These are phyloP conservation scores for Anoplopoma fimbria DNA, from an alignment of 2,113 vertebrate genomes.

Conservation along the genomic window DNA sequence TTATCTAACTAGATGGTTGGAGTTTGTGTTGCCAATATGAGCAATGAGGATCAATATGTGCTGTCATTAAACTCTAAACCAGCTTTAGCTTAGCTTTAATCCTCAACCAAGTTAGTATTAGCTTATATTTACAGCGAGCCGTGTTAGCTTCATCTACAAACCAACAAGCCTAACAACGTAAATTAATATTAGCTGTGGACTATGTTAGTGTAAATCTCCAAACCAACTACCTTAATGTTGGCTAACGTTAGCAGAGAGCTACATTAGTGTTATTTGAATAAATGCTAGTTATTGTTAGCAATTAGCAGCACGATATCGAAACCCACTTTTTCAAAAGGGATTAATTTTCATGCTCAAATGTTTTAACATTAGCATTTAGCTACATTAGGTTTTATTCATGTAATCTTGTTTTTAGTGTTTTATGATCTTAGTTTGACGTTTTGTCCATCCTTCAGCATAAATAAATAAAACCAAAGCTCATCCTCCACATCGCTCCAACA, in stretches of 20 bases:
- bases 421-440: not conserved
- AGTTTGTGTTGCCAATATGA: not conserved
- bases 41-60: not conserved
- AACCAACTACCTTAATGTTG: not conserved
- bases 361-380: not conserved
- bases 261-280: conserved; percentile 33
- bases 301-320: not conserved
- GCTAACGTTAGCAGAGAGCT: not conserved
- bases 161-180: too few species aligned
- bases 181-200: too few species aligned
- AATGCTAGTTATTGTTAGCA: not conserved
- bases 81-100: not conserved
- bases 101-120: not conserved
- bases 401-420: not conserved
- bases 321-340: not conserved
- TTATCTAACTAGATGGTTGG: not conserved
- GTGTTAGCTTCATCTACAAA: too few species aligned
- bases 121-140: too few species aligned
- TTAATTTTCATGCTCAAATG: not conserved
- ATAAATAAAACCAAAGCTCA: too few species aligned
- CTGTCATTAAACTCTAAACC: not conserved
- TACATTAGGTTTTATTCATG: not conserved
- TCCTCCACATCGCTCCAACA: too few species aligned
- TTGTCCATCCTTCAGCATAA: not conserved
- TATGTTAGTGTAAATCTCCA: too few species aligned